Percentiles rank a stretch among this genome's conserved stretches.
Conservation (phyloP, 2,888 invertebrate species). For the Polyommatus iphigenia region DNA sequence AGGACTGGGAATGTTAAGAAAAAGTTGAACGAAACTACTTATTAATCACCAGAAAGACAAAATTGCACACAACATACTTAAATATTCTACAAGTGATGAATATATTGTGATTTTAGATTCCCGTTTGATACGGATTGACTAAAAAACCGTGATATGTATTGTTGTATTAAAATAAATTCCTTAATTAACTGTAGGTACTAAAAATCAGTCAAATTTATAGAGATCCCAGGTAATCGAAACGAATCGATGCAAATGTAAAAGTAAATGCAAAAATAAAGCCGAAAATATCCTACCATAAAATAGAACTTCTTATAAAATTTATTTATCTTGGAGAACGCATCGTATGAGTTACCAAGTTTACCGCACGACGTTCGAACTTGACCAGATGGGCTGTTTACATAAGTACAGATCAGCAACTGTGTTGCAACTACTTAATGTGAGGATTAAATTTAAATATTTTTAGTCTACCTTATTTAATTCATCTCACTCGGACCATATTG, state of each 20-base stretch:
- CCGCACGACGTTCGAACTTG: neutral
- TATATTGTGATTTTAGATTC: neutral
- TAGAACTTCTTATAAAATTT: neutral
- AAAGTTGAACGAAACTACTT: neutral
- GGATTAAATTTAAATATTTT: conserved; percentile 1
- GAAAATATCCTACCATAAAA: neutral
- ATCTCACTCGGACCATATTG: neutral
- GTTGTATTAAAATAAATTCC: conserved; percentile 15
- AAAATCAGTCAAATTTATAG: conserved; percentile 67
- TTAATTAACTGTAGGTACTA: conserved; percentile 39
- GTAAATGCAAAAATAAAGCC: conserved; percentile 46
- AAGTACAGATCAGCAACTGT: conserved; percentile 34
- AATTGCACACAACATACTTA: neutral
- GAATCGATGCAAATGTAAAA: conserved; percentile 53
- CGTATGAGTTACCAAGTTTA: neutral
- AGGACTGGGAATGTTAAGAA: neutral
- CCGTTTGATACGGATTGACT: neutral
- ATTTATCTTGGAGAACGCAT: neutral
- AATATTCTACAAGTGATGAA: neutral
- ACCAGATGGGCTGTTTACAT: neutral
- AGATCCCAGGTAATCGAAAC: conserved; percentile 51
- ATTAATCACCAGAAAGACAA: neutral
- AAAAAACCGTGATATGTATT: neutral
- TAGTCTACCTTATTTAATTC: neutral
- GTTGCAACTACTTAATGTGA: conserved; percentile 10